Percentiles rank a stretch among this genome's conserved stretches.
Conservation (phyloP, 2,113 vertebrate genomes). For the Anarhynchus alexandrinus region DNA sequence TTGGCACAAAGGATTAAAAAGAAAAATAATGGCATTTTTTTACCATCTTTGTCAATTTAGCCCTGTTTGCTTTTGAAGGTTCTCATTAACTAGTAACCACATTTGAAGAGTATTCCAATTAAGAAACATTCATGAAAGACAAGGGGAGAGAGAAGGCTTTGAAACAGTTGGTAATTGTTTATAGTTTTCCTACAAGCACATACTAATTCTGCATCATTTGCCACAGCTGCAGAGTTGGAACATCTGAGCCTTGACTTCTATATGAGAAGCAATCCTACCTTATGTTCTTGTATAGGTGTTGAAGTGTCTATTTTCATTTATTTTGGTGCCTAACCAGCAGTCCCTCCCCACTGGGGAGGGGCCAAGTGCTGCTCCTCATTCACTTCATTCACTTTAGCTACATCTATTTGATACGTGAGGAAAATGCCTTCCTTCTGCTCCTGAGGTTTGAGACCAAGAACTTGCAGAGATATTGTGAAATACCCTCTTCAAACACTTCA, state of each 20-base stretch:
- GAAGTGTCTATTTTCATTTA: neutral
- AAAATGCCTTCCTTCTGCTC: neutral
- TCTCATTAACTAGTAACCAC: neutral
- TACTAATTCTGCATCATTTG: neutral
- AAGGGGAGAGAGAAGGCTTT: neutral
- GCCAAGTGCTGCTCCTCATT: neutral
- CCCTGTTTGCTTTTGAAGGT: neutral
- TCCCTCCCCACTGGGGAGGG: neutral
- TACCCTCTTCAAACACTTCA: neutral
- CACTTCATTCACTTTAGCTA: neutral
- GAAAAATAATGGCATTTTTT: neutral
- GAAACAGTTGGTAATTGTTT: neutral
- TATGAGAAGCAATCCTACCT: neutral
- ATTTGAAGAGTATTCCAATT: conserved; percentile 1
- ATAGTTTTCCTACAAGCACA: neutral
- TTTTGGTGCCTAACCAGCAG: neutral
- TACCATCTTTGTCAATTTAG: neutral
- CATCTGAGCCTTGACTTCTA: neutral
- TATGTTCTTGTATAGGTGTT: neutral
- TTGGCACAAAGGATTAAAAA: neutral
- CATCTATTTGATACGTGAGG: neutral
- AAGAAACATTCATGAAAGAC: neutral
- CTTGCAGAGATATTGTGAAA: neutral
- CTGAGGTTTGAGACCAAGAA: neutral
- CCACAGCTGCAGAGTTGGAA: neutral